Evolutionary conservation across 2,797 vertebrate genomes (phyloP), one percentile per base, ranked within the genome.

Genomic region (Darevskia mixta): DNA sequence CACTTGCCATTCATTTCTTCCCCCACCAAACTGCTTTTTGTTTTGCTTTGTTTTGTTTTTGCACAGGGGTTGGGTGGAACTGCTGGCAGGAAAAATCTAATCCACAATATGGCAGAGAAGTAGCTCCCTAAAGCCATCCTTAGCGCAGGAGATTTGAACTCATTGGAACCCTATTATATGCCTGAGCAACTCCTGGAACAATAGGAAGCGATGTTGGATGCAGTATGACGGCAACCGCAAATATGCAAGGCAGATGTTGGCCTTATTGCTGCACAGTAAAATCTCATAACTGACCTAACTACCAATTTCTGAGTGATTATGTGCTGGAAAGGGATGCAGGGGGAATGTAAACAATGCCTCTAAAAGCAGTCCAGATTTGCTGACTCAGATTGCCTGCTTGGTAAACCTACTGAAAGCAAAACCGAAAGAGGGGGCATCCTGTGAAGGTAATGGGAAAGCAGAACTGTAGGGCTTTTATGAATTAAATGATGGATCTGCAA

Each of bases 121-220:
- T 75, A 92, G 43, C 20, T 89, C 82, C 29, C 83, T 90, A 85
- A 95, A 95, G 86, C 75, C 88, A 81, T 66, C 87, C 87, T 90
- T 85, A 93, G 96, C 95, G 29, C 90, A 95, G 91, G 87, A 95
- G 87, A 75, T 90, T 84, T 95, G 89, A 95, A 92, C 82, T 92
- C 93, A 91, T 17, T 88, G 92, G 82, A 95, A 94, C 83, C 94
- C 93, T 95, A 94, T 94, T 94, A 93, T 95, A 95, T 94, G 92
- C 94, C 86, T 90, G 92, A 95, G 71, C 79, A 92, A 83, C 86
- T 95, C 82, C 72, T 93, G 90, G 86, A 93, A 95, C 92, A 95
- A 96, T 79, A 90, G 86, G 88, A 93, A 95, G 87, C 29, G 86
- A 79, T 35, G 55, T 55, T 87, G 79, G 18, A 38, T 49, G 45